Percentiles rank a stretch among this genome's conserved stretches.
These are phyloP conservation scores for Oxystoma pomonae DNA, from an alignment of 2,888 invertebrate genomes.

Conservation along the genomic window DNA sequence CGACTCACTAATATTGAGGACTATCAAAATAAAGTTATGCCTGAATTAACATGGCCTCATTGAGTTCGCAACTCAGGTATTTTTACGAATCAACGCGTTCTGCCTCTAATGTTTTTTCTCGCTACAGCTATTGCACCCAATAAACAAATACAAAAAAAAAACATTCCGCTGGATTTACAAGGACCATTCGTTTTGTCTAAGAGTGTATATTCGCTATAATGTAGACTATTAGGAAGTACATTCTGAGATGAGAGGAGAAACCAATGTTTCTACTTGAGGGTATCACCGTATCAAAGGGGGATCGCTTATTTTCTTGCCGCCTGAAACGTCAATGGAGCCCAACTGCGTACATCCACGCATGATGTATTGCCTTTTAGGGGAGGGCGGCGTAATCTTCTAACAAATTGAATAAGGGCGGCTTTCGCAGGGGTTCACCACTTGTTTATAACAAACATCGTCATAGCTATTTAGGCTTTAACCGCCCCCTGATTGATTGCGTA, in stretches of 20 bases:
- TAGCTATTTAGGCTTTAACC: slow-evolving; percentile 42
- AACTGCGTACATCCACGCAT: slow-evolving; percentile 40
- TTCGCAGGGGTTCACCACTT: slow-evolving; percentile 46
- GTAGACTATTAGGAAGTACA: slow-evolving; percentile 24
- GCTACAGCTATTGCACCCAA: no score
- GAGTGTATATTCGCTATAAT: no score
- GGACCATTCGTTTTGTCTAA: no score
- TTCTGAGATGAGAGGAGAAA: slow-evolving; percentile 15
- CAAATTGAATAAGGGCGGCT: slow-evolving; percentile 51
- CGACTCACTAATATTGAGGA: no score
- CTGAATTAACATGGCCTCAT: no score
- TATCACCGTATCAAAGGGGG: slow-evolving; percentile 11
- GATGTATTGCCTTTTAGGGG: slow-evolving; percentile 46
- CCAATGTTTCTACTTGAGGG: slow-evolving; percentile 14
- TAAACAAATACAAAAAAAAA: no score
- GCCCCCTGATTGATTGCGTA: slow-evolving; percentile 40
- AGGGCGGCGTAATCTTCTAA: slow-evolving; percentile 50
- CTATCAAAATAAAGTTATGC: no score
- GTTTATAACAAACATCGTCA: slow-evolving; percentile 50
- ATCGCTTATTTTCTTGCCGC: neutral
- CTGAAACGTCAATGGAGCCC: slow-evolving; percentile 33
- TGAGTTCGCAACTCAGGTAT: no score
- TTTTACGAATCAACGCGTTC: no score
- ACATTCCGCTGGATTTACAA: no score
- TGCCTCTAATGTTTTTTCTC: no score